phyloP scores from a whole-genome alignment of 2,797 vertebrate genomes.

The Xiphorhynchus erythropygius region DNA sequence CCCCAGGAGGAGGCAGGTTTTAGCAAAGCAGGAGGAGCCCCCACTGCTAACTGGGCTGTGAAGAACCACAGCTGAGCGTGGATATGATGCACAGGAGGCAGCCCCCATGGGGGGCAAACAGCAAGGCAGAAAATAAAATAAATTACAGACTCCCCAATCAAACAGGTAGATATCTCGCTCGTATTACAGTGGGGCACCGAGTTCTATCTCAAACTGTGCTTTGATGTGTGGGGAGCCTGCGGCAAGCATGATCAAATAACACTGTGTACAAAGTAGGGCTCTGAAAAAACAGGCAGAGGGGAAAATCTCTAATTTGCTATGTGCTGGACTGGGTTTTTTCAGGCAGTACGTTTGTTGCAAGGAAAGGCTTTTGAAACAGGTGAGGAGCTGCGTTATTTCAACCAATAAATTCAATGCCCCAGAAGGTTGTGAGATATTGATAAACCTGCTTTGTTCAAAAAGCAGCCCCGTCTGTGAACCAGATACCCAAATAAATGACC shows the following conservation, averaged over 20 bases:
- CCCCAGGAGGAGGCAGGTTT: constrained; percentile 16
- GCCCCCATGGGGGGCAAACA: not conserved
- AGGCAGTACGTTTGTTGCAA: not conserved
- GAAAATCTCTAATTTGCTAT: constrained; percentile 34
- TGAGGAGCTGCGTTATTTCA: constrained; percentile 14
- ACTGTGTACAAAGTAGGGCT: constrained; percentile 18
- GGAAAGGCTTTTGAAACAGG: not conserved
- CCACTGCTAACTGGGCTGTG: not conserved
- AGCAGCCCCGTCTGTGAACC: not conserved
- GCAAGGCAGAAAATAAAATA: constrained; percentile 4
- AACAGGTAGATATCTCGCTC: constrained; percentile 3
- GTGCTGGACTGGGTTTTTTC: not conserved
- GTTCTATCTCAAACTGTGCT: constrained; percentile 23
- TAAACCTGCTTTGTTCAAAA: not conserved
- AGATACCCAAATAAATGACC: constrained; percentile 19
- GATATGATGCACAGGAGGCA: not conserved
- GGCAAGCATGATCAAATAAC: constrained; percentile 50
- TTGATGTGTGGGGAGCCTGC: constrained; percentile 38
- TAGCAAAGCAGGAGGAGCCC: not conserved
- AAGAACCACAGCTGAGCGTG: not conserved
- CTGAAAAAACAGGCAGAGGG: not conserved
- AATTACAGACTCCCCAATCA: not conserved
- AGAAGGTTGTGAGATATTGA: not conserved
- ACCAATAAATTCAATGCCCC: not conserved
- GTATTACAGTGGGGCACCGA: not conserved